Percentiles rank a stretch among this genome's conserved stretches.
Conservation (phyloP, 2,113 vertebrate genomes). For the Scomber colias region DNA sequence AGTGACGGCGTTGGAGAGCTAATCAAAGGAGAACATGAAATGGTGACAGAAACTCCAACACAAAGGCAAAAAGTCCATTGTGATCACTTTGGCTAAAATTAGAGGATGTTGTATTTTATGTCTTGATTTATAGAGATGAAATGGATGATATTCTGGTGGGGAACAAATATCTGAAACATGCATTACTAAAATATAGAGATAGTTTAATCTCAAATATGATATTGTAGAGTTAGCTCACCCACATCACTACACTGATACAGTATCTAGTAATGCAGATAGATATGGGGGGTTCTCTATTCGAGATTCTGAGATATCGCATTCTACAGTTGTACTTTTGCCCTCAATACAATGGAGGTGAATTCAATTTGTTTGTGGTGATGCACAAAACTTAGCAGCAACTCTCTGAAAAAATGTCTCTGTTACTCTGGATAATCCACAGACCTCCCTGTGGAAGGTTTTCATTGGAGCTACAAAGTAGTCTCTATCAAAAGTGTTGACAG, state of each 20-base stretch:
- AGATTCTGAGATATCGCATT: too few relatives aligned
- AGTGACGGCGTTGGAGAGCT: conserved; percentile 11
- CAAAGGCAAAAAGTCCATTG: background rate
- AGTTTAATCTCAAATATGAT: too few relatives aligned
- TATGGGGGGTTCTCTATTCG: background rate
- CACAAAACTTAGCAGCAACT: background rate
- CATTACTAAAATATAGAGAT: too few relatives aligned
- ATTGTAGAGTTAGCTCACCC: too few relatives aligned
- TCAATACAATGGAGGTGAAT: background rate
- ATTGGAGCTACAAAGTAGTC: background rate
- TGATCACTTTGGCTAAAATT: background rate
- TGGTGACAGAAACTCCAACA: background rate
- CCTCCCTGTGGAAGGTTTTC: background rate
- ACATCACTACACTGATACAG: too few relatives aligned
- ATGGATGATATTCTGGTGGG: background rate
- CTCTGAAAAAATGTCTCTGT: background rate
- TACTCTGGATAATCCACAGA: conserved; percentile 20
- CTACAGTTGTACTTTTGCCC: background rate
- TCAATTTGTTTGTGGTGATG: background rate
- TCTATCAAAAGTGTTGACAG: conserved; percentile 4
- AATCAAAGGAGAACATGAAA: conserved; percentile 24
- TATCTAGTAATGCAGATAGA: background rate
- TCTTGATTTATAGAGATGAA: background rate
- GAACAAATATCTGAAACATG: too few relatives aligned
- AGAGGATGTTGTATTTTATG: background rate